Evolutionary conservation across 2,113 vertebrate species (phyloP), one percentile per base, ranked within the genome.

Genomic region (Neolamprologus hecqui): DNA sequence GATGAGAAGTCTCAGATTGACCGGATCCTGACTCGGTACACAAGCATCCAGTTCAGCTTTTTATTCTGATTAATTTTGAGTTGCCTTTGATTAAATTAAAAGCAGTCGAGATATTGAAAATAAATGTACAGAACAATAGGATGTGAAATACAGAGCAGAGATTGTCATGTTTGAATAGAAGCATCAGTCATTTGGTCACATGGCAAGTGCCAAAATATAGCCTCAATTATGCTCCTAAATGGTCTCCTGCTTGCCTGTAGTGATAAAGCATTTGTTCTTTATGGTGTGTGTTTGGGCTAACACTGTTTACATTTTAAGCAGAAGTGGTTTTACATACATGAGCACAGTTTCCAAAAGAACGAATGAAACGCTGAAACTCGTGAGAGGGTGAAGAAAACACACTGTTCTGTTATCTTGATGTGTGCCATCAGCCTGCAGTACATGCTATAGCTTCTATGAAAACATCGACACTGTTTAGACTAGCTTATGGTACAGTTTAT

Each of bases 1-100:
- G 93, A 92, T 81, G 98, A 99, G 23, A 97, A 96, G 79, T 91
- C 95, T 73, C 95, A 97, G 79, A 87, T 98, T 88, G 97, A 98
- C 70, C 89, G 95, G 70, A 95, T 97, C 87, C 93, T 99, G 42
- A 93, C 97, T 87, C 96, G 97, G 98, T 99, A 97, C 75, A 84
- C 23, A 82, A 86, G 55, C 6, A 0, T 17, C 19, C 19, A 65
- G 5, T 58, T 21, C 5, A n/a, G 9, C 40, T 63, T 88, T 91
- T 82, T 28, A 14, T 17, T 81, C 23, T 31, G 70, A 49, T 35
- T 63, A 14, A n/a, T 51, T 51, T 31, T 28, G 42, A 28, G 9
- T 63, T 63, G 9, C 47, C 40, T 88, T 89, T 84, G 17, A 13
- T 13, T 80, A 53, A 23, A 35, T 37, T 81, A 55, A 81, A 17